These are phyloP conservation scores for Corythornis cristatus DNA, from an alignment of 2,113 vertebrate genomes.

Conservation along the genomic window DNA sequence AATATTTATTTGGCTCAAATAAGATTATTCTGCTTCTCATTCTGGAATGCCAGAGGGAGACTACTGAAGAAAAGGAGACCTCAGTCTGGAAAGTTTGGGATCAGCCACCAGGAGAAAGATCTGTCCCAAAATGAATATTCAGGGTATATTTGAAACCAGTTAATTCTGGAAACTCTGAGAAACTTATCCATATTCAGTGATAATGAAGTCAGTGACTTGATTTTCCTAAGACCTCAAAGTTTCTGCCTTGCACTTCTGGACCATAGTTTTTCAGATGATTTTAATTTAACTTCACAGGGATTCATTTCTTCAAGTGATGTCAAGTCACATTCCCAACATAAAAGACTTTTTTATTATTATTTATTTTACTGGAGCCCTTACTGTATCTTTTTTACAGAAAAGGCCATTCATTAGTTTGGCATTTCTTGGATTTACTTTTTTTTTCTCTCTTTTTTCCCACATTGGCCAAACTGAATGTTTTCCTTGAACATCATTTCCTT, in stretches of 20 bases:
- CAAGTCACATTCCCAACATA: not conserved
- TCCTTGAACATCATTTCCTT: not conserved
- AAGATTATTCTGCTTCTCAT: not conserved
- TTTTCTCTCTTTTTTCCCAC: not conserved
- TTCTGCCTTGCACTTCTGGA: not conserved
- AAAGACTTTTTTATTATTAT: not conserved
- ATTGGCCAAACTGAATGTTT: not conserved
- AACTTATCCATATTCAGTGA: not conserved
- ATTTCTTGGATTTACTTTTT: not conserved
- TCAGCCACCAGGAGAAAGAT: not conserved
- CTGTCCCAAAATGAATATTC: not conserved
- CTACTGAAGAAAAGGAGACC: not conserved
- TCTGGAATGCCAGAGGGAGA: not conserved
- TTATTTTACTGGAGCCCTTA: not conserved
- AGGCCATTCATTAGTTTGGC: not conserved
- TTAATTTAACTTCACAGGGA: not conserved
- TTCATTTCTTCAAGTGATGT: not conserved
- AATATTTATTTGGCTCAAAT: not conserved
- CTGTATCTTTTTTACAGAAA: not conserved
- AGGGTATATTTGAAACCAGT: not conserved
- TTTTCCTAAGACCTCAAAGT: not conserved
- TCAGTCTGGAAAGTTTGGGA: not conserved
- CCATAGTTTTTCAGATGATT: not conserved
- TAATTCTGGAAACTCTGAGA: not conserved
- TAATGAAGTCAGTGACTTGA: not conserved